Base-by-base conservation (phyloP, 2,797 vertebrate genomes). In the Lacerta bilineata region DNA sequence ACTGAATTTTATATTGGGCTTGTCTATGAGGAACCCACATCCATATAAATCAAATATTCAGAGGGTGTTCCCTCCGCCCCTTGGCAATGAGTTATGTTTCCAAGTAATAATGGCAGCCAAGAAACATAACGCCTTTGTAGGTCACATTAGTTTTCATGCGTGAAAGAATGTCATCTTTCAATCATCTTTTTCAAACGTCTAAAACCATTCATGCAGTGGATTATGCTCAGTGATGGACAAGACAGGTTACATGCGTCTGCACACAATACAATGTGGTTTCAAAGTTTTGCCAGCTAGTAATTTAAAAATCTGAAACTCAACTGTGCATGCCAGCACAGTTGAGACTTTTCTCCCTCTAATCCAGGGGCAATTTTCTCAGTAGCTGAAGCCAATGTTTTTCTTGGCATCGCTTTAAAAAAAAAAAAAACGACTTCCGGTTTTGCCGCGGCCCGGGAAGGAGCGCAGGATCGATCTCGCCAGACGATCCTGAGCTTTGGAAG, bases 381-480 rank as follows among this genome's bases (percentile, higher is more conserved):
- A 95, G 83, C 77, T 87, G 76, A 88, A 92, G 80, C 33, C 11
- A n/a, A 29, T 88, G 89, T 86, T 93, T 93, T 72, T 83, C 86
- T 91, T 90, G 91, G 72, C 87, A 86, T 3, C 13, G 55, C 43
- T 92, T 89, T 20, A 87, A 81, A 83, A 92, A 85, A 50, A 27
- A 33, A 33, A 33, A 33, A 76, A 10, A 43, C n/a, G n/a, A n/a
- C n/a, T n/a, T n/a, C n/a, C n/a, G n/a, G n/a, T n/a, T n/a, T n/a
- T n/a, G n/a, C n/a, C n/a, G n/a, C n/a, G n/a, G n/a, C n/a, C n/a
- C n/a, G n/a, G n/a, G n/a, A n/a, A n/a, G n/a, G n/a, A n/a, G n/a
- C n/a, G n/a, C n/a, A n/a, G n/a, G n/a, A n/a, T n/a, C n/a, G n/a
- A n/a, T n/a, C n/a, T n/a, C n/a, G n/a, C n/a, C n/a, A n/a, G n/a